Base-by-base conservation (phyloP, 2,888 invertebrate genomes). In the Aspidiotus destructor region DNA sequence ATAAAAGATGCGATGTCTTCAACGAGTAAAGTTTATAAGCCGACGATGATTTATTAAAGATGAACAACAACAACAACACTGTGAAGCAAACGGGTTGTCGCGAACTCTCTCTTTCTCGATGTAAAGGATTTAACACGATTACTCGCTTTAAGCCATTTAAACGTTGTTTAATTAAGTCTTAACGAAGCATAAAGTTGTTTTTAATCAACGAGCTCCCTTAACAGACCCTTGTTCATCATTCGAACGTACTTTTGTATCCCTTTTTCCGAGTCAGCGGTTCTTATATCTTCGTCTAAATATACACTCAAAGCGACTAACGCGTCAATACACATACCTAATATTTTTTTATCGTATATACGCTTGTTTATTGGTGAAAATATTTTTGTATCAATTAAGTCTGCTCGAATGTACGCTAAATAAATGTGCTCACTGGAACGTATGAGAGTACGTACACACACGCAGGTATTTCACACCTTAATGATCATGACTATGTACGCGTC, bases 111-210 rank as follows among this genome's bases (percentile, higher is more conserved):
- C 28, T 28, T 58, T 65, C 58, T 65, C 48, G 65, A 65, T 58
- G 65, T 65, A 28, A 65, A 60, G 65, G 57, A 65, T 65, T 44
- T 42, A 55, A 58, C 17, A 42, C 65, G 65, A 65, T 65, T 65
- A 65, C 65, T 65, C n/a, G 65, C 55, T 65, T 65, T 58, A 65
- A 65, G 65, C 65, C 58, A 65, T 58, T 65, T 65, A 65, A 65
- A 65, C 55, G 65, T 57, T 65, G 65, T 65, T 65, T 65, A 65
- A 65, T 65, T 65, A 65, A 65, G 58, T 65, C 65, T 65, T 65
- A 65, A 65, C 65, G 65, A 65, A 65, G 65, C 65, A 65, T 65
- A 58, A 65, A 65, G 65, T 42, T 65, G 65, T 65, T 65, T 65
- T 65, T 65, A 65, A 65, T 57, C 65, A 57, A 40, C 55, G 28